Evolutionary conservation across 2,888 invertebrate genomes (phyloP).

Genomic region (Hemistola chrysoprasaria): DNA sequence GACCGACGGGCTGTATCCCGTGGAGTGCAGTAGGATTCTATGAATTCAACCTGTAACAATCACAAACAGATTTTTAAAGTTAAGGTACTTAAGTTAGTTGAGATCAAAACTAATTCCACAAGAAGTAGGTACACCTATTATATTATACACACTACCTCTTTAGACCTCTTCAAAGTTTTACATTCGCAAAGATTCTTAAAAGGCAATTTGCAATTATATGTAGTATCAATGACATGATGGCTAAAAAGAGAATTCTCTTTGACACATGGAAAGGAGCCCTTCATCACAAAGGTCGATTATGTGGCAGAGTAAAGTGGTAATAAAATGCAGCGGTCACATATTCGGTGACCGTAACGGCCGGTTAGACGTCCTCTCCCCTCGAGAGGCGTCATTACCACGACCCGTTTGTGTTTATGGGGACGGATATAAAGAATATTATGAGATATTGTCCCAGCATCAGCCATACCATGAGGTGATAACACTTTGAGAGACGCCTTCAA

Average conservation of each 20-base stretch:
- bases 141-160: no score
- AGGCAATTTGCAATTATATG: background rate
- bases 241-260: constrained; percentile 10
- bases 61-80: no score
- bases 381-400: constrained; percentile 73
- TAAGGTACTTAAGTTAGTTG: no score
- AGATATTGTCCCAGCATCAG: constrained; percentile 73
- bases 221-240: background rate
- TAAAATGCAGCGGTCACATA: constrained; percentile 83
- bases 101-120: no score
- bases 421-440: constrained; percentile 80
- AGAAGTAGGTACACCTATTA: no score
- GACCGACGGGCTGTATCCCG: constrained; percentile 83
- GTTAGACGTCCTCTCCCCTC: constrained; percentile 72
- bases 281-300: constrained; percentile 79
- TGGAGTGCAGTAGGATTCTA: constrained; percentile 89
- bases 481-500: constrained; percentile 57
- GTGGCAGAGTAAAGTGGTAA: constrained; percentile 81
- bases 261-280: constrained; percentile 66
- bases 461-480: constrained; percentile 76
- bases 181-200: no score
- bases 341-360: constrained; percentile 75
- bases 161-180: no score
- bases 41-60: constrained; percentile 85
- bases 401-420: constrained; percentile 79